Conservation (phyloP, 2,888 invertebrate genomes). For the Plebejus argus region DNA sequence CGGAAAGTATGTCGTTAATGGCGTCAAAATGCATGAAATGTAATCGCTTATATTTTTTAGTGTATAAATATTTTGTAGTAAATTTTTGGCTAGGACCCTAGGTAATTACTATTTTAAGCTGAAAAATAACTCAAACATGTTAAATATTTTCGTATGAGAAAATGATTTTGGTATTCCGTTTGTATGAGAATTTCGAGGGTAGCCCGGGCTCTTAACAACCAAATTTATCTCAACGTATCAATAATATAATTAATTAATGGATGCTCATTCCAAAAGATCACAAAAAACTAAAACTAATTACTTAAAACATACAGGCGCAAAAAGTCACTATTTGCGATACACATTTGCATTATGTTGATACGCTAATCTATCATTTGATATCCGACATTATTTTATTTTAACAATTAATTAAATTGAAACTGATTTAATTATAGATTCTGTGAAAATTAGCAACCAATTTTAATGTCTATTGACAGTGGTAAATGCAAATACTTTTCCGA, state of each 20-base stretch:
- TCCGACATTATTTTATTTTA: slow-evolving; percentile 7
- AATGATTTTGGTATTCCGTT: too few species aligned
- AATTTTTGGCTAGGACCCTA: too few species aligned
- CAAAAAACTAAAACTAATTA: neutral
- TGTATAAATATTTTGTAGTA: too few species aligned
- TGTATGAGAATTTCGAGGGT: too few species aligned
- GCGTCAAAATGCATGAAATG: too few species aligned
- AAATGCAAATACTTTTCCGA: slow-evolving; percentile 9
- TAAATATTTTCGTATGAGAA: too few species aligned
- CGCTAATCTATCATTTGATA: slow-evolving; percentile 12
- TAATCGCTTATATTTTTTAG: too few species aligned
- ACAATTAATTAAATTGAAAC: slow-evolving; percentile 26
- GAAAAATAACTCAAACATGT: too few species aligned
- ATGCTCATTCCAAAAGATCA: neutral
- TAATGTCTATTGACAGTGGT: slow-evolving; percentile 4
- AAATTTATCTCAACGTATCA: neutral
- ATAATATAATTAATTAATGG: neutral
- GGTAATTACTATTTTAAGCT: too few species aligned
- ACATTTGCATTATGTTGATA: slow-evolving; percentile 7
- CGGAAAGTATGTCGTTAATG: too few species aligned
- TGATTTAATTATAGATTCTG: slow-evolving; percentile 29
- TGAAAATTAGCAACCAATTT: neutral
- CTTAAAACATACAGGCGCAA: too few species aligned
- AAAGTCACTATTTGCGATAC: neutral
- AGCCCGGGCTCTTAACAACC: neutral